Percentiles rank a stretch among this genome's conserved stretches.
These are phyloP conservation scores for Daboia siamensis DNA, from an alignment of 2,113 vertebrate species.

Conservation along the genomic window DNA sequence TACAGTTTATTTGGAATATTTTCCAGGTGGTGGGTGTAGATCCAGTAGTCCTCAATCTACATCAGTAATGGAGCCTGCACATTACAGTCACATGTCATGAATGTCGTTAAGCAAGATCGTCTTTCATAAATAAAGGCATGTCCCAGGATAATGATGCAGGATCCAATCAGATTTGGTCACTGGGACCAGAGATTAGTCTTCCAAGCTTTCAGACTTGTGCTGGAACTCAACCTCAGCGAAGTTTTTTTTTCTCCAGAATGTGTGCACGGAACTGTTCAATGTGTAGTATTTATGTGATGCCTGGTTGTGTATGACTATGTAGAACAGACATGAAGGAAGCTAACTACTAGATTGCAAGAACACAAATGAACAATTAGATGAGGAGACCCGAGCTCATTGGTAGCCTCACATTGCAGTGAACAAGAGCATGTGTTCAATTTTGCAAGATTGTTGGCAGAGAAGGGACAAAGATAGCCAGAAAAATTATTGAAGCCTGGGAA, in stretches of 20 bases:
- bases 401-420: neutral
- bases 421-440: neutral
- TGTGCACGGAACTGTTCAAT: neutral
- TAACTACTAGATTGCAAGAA: neutral
- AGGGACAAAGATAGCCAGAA: neutral
- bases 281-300: neutral
- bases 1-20: neutral
- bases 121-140: neutral
- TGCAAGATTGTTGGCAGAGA: neutral
- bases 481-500: neutral
- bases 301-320: neutral
- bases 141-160: neutral
- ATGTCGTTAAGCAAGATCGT: neutral
- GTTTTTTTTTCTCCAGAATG: neutral
- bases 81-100: neutral
- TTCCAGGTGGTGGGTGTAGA: neutral
- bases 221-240: neutral
- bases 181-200: neutral
- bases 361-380: neutral
- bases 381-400: neutral
- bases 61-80: neutral
- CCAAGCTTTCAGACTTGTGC: neutral
- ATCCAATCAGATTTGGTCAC: neutral
- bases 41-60: neutral
- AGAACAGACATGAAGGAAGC: neutral